Evolutionary conservation across 2,888 invertebrate species (phyloP).

Genomic region (Cabera pusaria): DNA sequence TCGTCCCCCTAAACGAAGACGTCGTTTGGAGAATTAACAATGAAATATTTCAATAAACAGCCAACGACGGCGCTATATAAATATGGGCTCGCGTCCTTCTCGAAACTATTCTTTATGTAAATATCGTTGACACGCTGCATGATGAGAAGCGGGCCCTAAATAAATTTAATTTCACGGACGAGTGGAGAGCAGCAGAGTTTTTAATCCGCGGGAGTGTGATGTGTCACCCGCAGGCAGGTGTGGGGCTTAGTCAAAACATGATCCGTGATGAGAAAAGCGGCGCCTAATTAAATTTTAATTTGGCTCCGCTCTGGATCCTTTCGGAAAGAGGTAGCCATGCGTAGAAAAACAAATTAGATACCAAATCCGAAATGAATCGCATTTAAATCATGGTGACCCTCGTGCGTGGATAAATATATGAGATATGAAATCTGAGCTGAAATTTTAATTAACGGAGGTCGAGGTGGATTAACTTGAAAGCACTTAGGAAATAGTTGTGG

Average conservation of each 20-base stretch:
- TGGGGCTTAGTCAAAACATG: slow-evolving; percentile 50
- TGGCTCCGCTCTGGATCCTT: slow-evolving; percentile 11
- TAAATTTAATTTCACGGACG: slow-evolving; percentile 78
- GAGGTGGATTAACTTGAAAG: slow-evolving; percentile 24
- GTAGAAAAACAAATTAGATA: slow-evolving; percentile 14
- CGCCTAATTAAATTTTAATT: slow-evolving; percentile 52
- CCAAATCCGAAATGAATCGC: slow-evolving; percentile 6
- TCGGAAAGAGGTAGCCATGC: slow-evolving; percentile 16
- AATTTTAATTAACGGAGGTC: slow-evolving; percentile 22
- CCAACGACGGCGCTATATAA: slow-evolving; percentile 67
- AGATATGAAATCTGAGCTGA: slow-evolving; percentile 9
- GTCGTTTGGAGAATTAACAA: slow-evolving; percentile 76
- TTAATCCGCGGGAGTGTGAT: slow-evolving; percentile 64
- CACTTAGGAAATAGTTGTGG: slow-evolving; percentile 16
- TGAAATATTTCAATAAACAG: slow-evolving; percentile 80
- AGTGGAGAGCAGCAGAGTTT: slow-evolving; percentile 54
- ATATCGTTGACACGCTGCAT: slow-evolving; percentile 69
- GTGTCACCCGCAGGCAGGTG: slow-evolving; percentile 55
- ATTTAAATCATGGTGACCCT: slow-evolving; percentile 12
- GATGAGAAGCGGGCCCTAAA: slow-evolving; percentile 73
- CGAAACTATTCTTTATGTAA: slow-evolving; percentile 78
- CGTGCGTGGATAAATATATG: slow-evolving; percentile 7
- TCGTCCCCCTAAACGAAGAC: slow-evolving; percentile 61
- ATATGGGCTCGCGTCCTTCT: slow-evolving; percentile 70
- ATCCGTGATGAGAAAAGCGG: slow-evolving; percentile 56